phyloP scores from a whole-genome alignment of 2,888 invertebrate species.

The Brachypalpus laphriformis region DNA sequence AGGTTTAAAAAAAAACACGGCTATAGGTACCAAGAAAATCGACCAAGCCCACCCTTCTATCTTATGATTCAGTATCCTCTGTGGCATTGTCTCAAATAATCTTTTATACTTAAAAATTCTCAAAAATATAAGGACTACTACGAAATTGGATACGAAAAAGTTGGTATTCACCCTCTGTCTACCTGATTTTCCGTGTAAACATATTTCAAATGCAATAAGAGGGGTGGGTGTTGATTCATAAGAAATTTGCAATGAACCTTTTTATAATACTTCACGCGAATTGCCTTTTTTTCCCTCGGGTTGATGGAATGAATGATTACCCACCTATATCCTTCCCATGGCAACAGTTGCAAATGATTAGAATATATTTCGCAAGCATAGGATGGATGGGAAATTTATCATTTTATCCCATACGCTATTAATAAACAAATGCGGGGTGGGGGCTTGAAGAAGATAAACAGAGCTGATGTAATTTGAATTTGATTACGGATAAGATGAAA shows the following conservation, averaged over 20 bases:
- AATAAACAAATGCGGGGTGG: neutral
- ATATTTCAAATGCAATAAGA: neutral
- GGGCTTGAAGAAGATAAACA: conserved; percentile 13
- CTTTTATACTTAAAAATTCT: too few species aligned
- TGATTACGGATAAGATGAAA: conserved; percentile 17
- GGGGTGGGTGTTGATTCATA: neutral
- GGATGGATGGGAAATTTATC: conserved; percentile 13
- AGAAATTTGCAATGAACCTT: neutral
- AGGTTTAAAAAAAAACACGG: too few species aligned
- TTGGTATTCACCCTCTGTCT: too few species aligned
- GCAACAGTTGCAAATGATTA: conserved; percentile 33
- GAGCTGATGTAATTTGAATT: conserved; percentile 30
- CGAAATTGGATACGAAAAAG: too few species aligned
- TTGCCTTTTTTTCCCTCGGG: neutral
- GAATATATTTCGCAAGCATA: neutral
- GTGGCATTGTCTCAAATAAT: too few species aligned
- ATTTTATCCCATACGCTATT: neutral
- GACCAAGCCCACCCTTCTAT: too few species aligned
- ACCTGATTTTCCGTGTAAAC: neutral
- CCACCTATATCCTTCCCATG: neutral
- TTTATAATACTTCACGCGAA: neutral
- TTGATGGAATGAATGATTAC: conserved; percentile 27
- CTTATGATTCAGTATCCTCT: too few species aligned
- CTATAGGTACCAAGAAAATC: too few species aligned
- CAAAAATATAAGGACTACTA: too few species aligned